Percentiles rank a stretch among this genome's conserved stretches.
Evolutionary conservation across 2,113 vertebrate species (phyloP).

Genomic region (rabbit (Oryctolagus cuniculus)): DNA sequence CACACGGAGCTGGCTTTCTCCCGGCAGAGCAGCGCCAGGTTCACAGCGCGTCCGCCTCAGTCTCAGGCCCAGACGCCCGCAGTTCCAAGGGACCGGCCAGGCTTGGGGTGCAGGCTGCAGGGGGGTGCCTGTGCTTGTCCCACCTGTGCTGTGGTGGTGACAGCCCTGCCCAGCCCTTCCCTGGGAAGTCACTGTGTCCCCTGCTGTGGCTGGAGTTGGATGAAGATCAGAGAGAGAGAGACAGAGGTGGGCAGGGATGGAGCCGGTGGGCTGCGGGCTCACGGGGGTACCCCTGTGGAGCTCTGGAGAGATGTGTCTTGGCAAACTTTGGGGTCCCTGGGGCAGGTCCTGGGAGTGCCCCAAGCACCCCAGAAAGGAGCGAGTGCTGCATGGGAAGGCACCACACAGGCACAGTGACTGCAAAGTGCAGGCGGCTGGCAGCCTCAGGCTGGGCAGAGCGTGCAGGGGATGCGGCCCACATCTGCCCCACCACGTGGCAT

Average conservation of each 20-base stretch:
- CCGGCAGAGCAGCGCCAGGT: no score
- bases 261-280: neutral
- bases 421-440: fast-evolving
- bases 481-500: no score
- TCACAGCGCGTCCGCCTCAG: neutral
- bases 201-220: neutral
- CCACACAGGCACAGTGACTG: fast-evolving
- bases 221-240: neutral
- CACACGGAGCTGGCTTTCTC: fast-evolving
- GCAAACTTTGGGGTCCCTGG: neutral
- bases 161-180: neutral
- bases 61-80: neutral
- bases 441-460: neutral
- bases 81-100: neutral
- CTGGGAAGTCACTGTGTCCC: fast-evolving
- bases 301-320: neutral
- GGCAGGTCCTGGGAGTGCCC: neutral
- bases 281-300: no score
- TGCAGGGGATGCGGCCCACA: no score
- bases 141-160: neutral
- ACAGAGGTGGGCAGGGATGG: neutral
- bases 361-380: neutral
- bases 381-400: neutral
- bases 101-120: neutral
- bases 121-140: neutral